Evolutionary conservation across 2,797 vertebrate genomes (phyloP).

Genomic region (Cygnus olor): DNA sequence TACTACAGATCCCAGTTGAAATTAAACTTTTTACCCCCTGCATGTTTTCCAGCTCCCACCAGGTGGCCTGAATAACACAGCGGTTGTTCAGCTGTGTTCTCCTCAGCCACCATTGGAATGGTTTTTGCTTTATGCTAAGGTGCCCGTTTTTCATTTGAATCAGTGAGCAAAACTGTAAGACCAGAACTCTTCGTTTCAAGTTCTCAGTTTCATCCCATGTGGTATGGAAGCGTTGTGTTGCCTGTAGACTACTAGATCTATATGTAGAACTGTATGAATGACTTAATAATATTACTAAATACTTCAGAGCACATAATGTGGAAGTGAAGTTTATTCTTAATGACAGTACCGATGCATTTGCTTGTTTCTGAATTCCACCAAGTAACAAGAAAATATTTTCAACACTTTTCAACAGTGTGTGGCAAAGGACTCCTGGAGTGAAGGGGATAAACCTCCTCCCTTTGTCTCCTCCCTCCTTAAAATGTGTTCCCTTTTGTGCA

Average conservation of each 20-base stretch:
- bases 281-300: background rate
- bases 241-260: background rate
- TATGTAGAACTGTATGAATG: background rate
- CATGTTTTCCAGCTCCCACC: background rate
- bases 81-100: slow-evolving; percentile 6
- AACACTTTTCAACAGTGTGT: background rate
- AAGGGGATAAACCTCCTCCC: background rate
- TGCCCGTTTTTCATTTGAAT: background rate
- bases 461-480: background rate
- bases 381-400: background rate
- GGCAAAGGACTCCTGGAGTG: background rate
- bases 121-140: background rate
- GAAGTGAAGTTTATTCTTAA: background rate
- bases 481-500: background rate
- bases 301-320: background rate
- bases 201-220: background rate
- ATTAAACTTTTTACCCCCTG: background rate
- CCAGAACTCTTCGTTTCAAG: background rate
- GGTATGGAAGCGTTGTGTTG: background rate
- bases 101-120: background rate
- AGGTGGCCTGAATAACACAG: slow-evolving; percentile 38
- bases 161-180: background rate
- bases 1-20: slow-evolving; percentile 12
- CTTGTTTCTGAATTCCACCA: background rate
- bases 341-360: background rate